Base-by-base conservation (phyloP, 2,113 vertebrate species). In the Progne subis region DNA sequence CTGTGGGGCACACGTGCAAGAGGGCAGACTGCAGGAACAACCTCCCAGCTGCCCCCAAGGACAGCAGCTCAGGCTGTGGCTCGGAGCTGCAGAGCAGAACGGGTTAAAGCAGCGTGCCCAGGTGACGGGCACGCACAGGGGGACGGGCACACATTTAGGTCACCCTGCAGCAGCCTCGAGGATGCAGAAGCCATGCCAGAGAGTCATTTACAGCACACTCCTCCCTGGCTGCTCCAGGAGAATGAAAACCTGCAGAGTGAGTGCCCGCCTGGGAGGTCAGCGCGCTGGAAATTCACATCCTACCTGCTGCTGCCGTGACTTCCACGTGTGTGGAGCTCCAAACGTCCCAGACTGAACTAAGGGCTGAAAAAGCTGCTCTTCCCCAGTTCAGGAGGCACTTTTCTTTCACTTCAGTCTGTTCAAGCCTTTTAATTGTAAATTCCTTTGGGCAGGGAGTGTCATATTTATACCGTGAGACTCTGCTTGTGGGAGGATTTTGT, bases 401-500 rank as follows among this genome's bases (percentile, higher is more conserved):
- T 29, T 24, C 34, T 81, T 61, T 49, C 41, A 28, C 52, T 70
- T 50, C 50, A 57, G 25, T 49, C 57, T 64, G 9, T 41, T 39
- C 43, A 53, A 88, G 32, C 3, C 68, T 70, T 83, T 84, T 65
- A 39, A 72, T 34, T 37, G 20, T 50, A 57, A 90, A 37, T 80
- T 69, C 63, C 68, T 65, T 23, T 11, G 57, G 63, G 49, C 28
- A 63, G 28, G 31, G 25, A 75, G 16, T 43, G 11, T 26, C 67
- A 6, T 15, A 44, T 75, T 76, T 59, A 56, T 70, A 61, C 63
- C 60, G 53, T 8, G 32, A 56, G 39, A 64, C 21, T 43, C 53
- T 83, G 68, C 50, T 76, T 37, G 55, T 82, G 68, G 71, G 71
- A 95, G 82, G 71, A 81, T 91, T 96, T 67, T 84, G 50, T 50